These are phyloP conservation scores for Eupeodes latifasciatus DNA, from an alignment of 2,888 invertebrate genomes.

Conservation along the genomic window DNA sequence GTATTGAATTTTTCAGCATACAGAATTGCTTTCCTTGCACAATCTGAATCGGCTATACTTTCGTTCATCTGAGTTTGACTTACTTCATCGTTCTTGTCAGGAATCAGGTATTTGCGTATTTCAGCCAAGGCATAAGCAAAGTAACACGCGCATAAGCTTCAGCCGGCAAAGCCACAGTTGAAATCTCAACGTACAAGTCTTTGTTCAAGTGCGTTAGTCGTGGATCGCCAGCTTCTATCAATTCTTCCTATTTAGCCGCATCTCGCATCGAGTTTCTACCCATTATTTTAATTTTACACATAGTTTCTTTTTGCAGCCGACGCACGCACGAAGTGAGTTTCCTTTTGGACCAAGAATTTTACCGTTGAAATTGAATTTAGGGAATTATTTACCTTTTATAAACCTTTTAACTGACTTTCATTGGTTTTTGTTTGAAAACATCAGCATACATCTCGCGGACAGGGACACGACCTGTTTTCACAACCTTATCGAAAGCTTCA, in stretches of 20 bases:
- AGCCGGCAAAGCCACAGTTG: too few relatives aligned
- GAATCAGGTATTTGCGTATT: constrained; percentile 81
- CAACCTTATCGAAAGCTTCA: constrained; percentile 89
- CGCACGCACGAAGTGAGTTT: constrained; percentile 96
- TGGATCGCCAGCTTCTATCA: constrained; percentile 90
- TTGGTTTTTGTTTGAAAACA: constrained; percentile 87
- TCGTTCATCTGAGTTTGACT: constrained; percentile 80
- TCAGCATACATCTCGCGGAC: constrained; percentile 89
- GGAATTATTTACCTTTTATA: constrained; percentile 85
- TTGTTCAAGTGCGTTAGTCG: too few relatives aligned
- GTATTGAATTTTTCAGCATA: not conserved
- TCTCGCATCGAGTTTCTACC: constrained; percentile 97
- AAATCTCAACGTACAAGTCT: too few relatives aligned
- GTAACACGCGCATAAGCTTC: too few relatives aligned
- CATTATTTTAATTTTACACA: constrained; percentile 97
- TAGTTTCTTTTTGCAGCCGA: constrained; percentile 95
- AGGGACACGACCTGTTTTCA: constrained; percentile 88
- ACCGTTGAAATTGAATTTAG: constrained; percentile 96
- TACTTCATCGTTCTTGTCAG: constrained; percentile 81
- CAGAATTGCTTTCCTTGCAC: constrained; percentile 27
- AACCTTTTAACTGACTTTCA: constrained; percentile 82
- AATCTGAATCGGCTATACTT: constrained; percentile 77
- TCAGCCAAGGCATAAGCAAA: too few relatives aligned
- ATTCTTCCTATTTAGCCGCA: constrained; percentile 91
- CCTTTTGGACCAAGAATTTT: constrained; percentile 97